phyloP scores from a whole-genome alignment of 92 coral and sea anemone genomes.

The Zoanthus gigantus region DNA sequence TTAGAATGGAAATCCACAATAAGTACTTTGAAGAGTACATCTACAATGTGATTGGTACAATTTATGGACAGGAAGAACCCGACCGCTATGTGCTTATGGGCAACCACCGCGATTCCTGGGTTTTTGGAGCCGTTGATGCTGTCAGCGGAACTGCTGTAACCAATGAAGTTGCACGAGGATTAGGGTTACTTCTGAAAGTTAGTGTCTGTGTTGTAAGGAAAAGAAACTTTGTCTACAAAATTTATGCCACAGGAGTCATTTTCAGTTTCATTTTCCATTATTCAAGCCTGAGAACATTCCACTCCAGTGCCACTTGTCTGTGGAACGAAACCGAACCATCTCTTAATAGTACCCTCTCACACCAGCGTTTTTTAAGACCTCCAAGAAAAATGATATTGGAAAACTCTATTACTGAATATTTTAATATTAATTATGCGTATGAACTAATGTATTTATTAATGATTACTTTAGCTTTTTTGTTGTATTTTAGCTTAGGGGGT shows the following conservation, averaged over 20 bases:
- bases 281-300: neutral
- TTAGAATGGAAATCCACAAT: conserved; percentile 75
- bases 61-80: conserved; percentile 87
- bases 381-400: no score
- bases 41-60: conserved; percentile 92
- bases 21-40: conserved; percentile 60
- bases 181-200: conserved; percentile 68
- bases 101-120: conserved; percentile 92
- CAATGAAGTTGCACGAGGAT: conserved; percentile 87
- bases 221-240: neutral
- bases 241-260: no score
- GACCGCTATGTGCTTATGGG: conserved; percentile 92
- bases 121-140: conserved; percentile 90
- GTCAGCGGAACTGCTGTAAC: conserved; percentile 79
- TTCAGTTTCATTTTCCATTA: no score
- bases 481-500: no score
- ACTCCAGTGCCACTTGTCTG: no score
- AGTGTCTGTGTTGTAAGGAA: neutral
- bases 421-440: no score
- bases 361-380: no score
- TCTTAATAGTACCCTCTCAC: no score
- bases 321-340: no score
- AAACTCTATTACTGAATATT: no score
- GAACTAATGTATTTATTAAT: no score
- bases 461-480: no score